Base-by-base conservation (phyloP, 2,888 invertebrate species). In the Andrena camellia region DNA sequence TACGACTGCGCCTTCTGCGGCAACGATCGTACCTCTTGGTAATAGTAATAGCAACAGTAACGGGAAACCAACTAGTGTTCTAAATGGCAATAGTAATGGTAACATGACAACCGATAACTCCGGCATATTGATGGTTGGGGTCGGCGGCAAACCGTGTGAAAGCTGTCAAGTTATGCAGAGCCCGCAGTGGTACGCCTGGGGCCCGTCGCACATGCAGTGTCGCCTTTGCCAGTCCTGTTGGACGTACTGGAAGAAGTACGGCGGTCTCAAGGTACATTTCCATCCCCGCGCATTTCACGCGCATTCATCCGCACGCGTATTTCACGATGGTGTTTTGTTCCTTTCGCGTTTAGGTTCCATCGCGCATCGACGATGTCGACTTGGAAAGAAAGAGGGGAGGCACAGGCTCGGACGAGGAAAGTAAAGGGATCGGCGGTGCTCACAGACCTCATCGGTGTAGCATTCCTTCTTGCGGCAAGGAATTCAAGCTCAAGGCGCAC, bases 241-340 rank as follows among this genome's bases (percentile, higher is more conserved):
- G 99, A 96, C 96, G 85, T 99, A 99, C 94, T 99, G 99, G 99
- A 99, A 99, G 94, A 99, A 99, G 94, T 99, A 98, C 94, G 99
- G 99, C 78, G 99, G 99, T 82, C 96, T 99, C 70, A 99, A 98
- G 95, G 96, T 97, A 89, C 95, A 26, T 23, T 20, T n/a, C 6
- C 2, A 35, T 31, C 0, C 0, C 1, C 8, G 35, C 5, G 8
- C 1, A 23, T 48, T 29, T 17, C 42, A 17, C 17, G 1, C 0
- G 5, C 1, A 17, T 42, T 17, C 42, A 1, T 5, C 2, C 20
- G 7, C 2, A 8, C 54, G 54, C 20, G 13, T 67, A 35, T 52
- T 48, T 23, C 17, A 67, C 10, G n/a, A 26, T 23, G 1, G 8
- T n/a, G 20, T 20, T 71, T 0, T 42, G 20, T 33, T 3, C 29